These are phyloP conservation scores for Pheosia tremula DNA, from an alignment of 2,888 invertebrate species.

Conservation along the genomic window DNA sequence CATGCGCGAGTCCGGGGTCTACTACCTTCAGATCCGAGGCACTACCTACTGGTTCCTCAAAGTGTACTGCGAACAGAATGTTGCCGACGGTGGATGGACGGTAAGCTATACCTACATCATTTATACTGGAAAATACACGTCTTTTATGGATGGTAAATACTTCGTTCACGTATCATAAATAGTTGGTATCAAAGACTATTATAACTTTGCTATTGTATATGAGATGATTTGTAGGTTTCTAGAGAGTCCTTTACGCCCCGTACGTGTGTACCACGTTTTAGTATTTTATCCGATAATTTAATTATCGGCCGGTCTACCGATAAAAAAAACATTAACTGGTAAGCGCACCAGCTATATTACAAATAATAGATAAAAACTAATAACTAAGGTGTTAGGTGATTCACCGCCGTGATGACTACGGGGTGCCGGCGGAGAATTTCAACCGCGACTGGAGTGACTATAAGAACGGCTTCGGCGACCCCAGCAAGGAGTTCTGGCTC, in stretches of 20 bases:
- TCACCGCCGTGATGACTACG: slow-evolving; percentile 94
- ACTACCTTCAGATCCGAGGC: slow-evolving; percentile 94
- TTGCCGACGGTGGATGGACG: slow-evolving; percentile 97
- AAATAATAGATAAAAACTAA: slow-evolving; percentile 1
- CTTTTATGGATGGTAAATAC: not conserved
- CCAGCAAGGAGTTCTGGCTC: slow-evolving; percentile 95
- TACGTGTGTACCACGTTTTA: too few species aligned
- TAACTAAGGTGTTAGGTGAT: slow-evolving; percentile 87
- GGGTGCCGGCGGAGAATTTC: slow-evolving; percentile 94
- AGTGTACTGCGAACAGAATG: slow-evolving; percentile 95
- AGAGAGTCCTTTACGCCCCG: too few species aligned
- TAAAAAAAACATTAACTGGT: too few species aligned
- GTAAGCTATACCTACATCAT: slow-evolving; percentile 79
- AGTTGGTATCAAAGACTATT: too few species aligned
- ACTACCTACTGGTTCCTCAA: slow-evolving; percentile 97
- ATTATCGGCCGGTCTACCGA: too few species aligned
- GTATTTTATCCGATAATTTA: too few species aligned
- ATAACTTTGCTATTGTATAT: too few species aligned
- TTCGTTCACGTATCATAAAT: too few species aligned
- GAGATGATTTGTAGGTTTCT: too few species aligned
- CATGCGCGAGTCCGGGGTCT: slow-evolving; percentile 94
- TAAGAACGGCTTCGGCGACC: slow-evolving; percentile 96
- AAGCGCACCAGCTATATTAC: not conserved
- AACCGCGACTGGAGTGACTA: slow-evolving; percentile 97
- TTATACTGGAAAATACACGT: slow-evolving; percentile 22